Evolutionary conservation across 2,888 invertebrate genomes (phyloP).

Genomic region (Drosophila aldrichi): DNA sequence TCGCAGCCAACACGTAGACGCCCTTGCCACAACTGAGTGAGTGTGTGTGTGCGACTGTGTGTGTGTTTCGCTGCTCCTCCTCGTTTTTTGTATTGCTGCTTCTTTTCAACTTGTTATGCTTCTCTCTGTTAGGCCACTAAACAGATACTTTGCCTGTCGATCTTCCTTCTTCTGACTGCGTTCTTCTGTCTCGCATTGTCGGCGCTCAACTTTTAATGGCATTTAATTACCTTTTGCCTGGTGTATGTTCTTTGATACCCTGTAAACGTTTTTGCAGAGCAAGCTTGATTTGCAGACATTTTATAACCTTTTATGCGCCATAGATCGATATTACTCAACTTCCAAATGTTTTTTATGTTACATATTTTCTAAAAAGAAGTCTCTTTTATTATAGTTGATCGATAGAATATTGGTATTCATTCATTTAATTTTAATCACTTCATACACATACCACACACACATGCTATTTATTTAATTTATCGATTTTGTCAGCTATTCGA

Average conservation of each 20-base stretch:
- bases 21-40: slow-evolving; percentile 32
- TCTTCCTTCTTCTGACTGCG: slow-evolving; percentile 12
- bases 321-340: too few species aligned
- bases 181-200: slow-evolving; percentile 48
- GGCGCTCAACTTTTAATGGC: slow-evolving; percentile 67
- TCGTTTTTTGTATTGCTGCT: slow-evolving; percentile 47
- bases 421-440: too few species aligned
- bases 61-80: slow-evolving; percentile 51
- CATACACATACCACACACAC: too few species aligned
- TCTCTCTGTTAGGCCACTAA: slow-evolving; percentile 35
- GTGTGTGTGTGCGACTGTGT: background rate
- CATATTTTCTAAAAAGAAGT: too few species aligned
- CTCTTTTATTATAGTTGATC: too few species aligned
- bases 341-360: too few species aligned
- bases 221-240: slow-evolving; percentile 76
- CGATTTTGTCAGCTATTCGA: too few species aligned
- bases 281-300: too few species aligned
- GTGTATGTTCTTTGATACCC: slow-evolving; percentile 13
- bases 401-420: too few species aligned
- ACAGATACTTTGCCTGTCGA: slow-evolving; percentile 53
- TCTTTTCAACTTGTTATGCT: slow-evolving; percentile 61
- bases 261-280: background rate
- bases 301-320: too few species aligned
- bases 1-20: slow-evolving; percentile 67
- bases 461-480: too few species aligned